phyloP scores from a whole-genome alignment of 2,113 vertebrate species.

The Ammodytes marinus region DNA sequence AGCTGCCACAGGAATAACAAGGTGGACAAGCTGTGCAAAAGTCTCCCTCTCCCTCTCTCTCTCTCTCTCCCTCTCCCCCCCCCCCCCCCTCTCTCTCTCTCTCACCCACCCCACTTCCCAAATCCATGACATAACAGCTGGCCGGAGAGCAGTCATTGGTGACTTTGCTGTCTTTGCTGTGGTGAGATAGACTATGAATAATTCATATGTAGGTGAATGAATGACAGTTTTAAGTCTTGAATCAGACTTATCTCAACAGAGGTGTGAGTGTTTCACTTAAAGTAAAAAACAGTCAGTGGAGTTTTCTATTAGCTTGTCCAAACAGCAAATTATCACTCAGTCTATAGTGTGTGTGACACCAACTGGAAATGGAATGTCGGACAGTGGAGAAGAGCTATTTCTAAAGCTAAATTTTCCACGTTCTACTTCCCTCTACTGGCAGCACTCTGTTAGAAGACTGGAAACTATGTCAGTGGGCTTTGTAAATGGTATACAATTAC shows the following conservation, averaged over 20 bases:
- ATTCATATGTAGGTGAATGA: not conserved
- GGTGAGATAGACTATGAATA: not conserved
- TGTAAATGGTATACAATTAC: not conserved
- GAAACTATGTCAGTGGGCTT: conserved; percentile 1
- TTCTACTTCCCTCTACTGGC: conserved; percentile 67
- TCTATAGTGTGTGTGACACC: conserved; percentile 29
- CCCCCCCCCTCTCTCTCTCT: conserved; percentile 19
- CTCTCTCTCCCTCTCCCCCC: conserved; percentile 19
- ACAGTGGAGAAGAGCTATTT: conserved; percentile 53
- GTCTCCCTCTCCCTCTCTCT: conserved; percentile 40
- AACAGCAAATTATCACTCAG: conserved; percentile 46
- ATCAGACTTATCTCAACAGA: conserved; percentile 20
- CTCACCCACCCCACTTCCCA: conserved; percentile 54
- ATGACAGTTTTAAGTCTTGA: not conserved
- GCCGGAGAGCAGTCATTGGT: conserved; percentile 47
- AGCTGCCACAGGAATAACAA: conserved; percentile 67
- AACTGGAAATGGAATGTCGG: conserved; percentile 60
- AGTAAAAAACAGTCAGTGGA: conserved; percentile 20
- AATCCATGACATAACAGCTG: conserved; percentile 75
- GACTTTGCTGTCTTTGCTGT: conserved; percentile 44
- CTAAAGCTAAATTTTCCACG: conserved; percentile 49
- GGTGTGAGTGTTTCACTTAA: not conserved
- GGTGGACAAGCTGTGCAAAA: conserved; percentile 62
- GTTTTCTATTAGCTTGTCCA: conserved; percentile 26
- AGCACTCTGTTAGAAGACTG: conserved; percentile 7